Conservation (phyloP, 2,113 vertebrate species). For the Herpailurus yagouaroundi region DNA sequence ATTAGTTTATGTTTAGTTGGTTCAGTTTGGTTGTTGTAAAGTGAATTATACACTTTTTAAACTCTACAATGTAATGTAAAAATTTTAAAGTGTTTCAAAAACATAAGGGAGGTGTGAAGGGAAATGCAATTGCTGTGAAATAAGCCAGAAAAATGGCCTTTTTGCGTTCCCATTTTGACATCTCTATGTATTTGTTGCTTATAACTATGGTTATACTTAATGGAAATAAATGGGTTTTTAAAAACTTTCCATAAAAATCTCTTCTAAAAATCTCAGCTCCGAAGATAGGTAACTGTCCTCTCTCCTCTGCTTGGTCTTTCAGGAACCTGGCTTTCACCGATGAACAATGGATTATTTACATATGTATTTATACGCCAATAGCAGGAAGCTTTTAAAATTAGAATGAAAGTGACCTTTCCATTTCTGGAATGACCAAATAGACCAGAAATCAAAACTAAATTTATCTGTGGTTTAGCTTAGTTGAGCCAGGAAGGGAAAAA, state of each 20-base stretch:
- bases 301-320: not conserved
- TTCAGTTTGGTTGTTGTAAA: slow-evolving; percentile 1
- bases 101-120: not conserved
- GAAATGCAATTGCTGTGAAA: slow-evolving; percentile 4
- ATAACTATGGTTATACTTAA: not conserved
- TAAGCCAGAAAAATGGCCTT: not conserved
- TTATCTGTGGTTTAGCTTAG: not conserved
- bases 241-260: not conserved
- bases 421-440: not conserved
- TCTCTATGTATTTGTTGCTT: not conserved
- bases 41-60: not conserved
- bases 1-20: not conserved
- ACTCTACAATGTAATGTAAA: not conserved
- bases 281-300: not conserved
- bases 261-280: not conserved
- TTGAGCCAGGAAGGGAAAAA: not conserved
- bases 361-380: not conserved
- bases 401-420: not conserved
- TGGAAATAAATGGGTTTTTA: not conserved
- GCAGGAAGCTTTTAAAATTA: not conserved
- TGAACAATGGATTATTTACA: not conserved
- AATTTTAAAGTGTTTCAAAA: slow-evolving; percentile 39
- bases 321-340: not conserved
- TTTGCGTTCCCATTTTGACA: not conserved
- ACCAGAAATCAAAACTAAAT: not conserved